phyloP scores from a whole-genome alignment of 1,140 invertebrate genomes.

The Copidosoma floridanum region DNA sequence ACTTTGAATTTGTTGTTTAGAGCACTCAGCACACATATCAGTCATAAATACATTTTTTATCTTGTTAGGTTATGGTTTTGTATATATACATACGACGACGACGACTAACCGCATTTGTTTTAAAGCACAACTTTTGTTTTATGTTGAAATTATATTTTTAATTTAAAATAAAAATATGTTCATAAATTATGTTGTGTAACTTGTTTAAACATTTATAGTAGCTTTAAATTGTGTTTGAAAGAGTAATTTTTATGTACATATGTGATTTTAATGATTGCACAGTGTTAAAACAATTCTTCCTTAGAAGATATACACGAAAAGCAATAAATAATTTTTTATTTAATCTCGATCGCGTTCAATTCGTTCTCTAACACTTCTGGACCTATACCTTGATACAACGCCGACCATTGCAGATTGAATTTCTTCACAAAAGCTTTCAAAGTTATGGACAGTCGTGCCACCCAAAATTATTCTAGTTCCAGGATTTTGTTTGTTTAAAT shows the following conservation, averaged over 20 bases:
- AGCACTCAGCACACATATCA: too few relatives aligned
- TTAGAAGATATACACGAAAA: slow-evolving; percentile 16
- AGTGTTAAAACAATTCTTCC: slow-evolving; percentile 17
- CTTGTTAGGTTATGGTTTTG: too few relatives aligned
- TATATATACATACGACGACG: too few relatives aligned
- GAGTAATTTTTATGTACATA: slow-evolving; percentile 25
- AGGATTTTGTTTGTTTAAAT: slow-evolving; percentile 72
- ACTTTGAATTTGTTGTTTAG: too few relatives aligned
- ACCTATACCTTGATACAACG: slow-evolving; percentile 44
- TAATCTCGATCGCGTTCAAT: slow-evolving; percentile 17
- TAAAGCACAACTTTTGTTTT: slow-evolving; percentile 15
- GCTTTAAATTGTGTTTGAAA: slow-evolving; percentile 9
- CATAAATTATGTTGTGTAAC: too few relatives aligned
- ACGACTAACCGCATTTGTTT: slow-evolving; percentile 15
- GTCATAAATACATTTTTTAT: too few relatives aligned
- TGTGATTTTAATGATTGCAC: slow-evolving; percentile 24
- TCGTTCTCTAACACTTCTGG: slow-evolving; percentile 29
- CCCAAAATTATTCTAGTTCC: slow-evolving; percentile 83
- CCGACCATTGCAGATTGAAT: slow-evolving; percentile 58
- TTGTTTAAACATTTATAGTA: slow-evolving; percentile 22
- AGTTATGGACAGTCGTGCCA: slow-evolving; percentile 90
- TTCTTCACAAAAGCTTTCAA: slow-evolving; percentile 75
- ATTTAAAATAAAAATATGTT: slow-evolving; percentile 17
- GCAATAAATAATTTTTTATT: slow-evolving; percentile 24
- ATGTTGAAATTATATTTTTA: too few relatives aligned